Percentiles rank a stretch among this genome's conserved stretches.
These are phyloP conservation scores for Engraulis encrasicolus DNA, from an alignment of 2,113 vertebrate species.

Conservation along the genomic window DNA sequence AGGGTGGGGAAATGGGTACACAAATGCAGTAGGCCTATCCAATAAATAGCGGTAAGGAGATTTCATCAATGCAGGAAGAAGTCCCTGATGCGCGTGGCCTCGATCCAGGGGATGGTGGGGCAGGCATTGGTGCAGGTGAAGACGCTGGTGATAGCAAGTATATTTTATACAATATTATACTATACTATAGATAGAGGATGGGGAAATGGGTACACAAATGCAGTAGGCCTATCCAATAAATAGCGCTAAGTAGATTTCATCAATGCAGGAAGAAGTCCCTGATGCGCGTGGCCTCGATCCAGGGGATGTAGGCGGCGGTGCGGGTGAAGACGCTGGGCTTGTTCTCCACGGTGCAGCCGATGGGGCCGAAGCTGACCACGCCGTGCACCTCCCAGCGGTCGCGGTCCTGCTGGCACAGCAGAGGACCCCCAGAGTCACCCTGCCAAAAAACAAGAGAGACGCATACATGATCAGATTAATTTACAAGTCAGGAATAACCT, in stretches of 20 bases:
- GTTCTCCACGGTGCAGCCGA: conserved; percentile 83
- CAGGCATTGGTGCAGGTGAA: too few species aligned
- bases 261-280: conserved; percentile 82
- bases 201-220: background rate
- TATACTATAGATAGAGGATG: too few species aligned
- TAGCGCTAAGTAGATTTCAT: conserved; percentile 39
- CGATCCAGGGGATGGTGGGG: too few species aligned
- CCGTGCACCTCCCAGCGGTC: conserved; percentile 87
- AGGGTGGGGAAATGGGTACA: background rate
- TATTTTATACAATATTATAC: too few species aligned
- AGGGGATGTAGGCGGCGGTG: conserved; percentile 79
- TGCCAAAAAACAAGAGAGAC: conserved; percentile 39
- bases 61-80: too few species aligned
- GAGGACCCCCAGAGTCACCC: conserved; percentile 83
- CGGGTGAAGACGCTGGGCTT: conserved; percentile 86
- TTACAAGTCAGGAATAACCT: too few species aligned
- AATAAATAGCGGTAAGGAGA: too few species aligned
- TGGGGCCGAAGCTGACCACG: conserved; percentile 84
- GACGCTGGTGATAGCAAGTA: too few species aligned
- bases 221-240: too few species aligned
- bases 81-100: too few species aligned
- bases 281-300: conserved; percentile 84
- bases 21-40: too few species aligned
- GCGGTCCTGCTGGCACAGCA: conserved; percentile 75
- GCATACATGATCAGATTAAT: too few species aligned